Percentiles rank a stretch among this genome's conserved stretches.
Conservation (phyloP, 2,113 vertebrate species). For the Gymnocephalus cernua region DNA sequence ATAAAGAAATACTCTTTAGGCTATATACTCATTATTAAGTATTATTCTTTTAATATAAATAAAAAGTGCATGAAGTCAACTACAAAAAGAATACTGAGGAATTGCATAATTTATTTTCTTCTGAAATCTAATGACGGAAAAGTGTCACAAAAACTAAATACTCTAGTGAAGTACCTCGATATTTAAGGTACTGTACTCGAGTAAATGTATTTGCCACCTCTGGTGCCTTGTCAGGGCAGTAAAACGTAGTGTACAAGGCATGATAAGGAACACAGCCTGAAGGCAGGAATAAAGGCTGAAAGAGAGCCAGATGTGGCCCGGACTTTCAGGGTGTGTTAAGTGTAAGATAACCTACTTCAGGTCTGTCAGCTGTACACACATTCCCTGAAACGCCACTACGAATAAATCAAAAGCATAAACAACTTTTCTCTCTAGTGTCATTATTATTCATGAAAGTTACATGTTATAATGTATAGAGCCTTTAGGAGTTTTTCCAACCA, state of each 20-base stretch:
- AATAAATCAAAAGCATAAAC: constrained; percentile 61
- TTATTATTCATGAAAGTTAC: constrained; percentile 52
- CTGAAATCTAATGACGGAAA: background rate
- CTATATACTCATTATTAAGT: background rate
- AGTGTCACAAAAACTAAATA: background rate
- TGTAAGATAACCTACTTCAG: constrained; percentile 72
- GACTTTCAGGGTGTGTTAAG: constrained; percentile 66
- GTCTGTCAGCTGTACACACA: constrained; percentile 68
- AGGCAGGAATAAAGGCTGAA: constrained; percentile 59
- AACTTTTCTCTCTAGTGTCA: constrained; percentile 14
- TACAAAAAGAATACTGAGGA: background rate
- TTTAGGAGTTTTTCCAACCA: background rate
- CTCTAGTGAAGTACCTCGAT: background rate
- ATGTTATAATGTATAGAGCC: constrained; percentile 7
- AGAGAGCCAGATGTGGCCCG: constrained; percentile 68
- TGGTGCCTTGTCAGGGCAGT: constrained; percentile 54
- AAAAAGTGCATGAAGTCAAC: background rate
- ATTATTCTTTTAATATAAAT: background rate
- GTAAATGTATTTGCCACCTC: constrained; percentile 45
- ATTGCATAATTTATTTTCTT: background rate
- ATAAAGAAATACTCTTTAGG: background rate
- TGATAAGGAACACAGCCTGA: constrained; percentile 59
- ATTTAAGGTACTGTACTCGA: background rate
- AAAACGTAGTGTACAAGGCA: constrained; percentile 43
- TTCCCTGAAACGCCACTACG: constrained; percentile 54